Base-by-base conservation (phyloP, 2,888 invertebrate genomes). In the Pristionchus japonicus region DNA sequence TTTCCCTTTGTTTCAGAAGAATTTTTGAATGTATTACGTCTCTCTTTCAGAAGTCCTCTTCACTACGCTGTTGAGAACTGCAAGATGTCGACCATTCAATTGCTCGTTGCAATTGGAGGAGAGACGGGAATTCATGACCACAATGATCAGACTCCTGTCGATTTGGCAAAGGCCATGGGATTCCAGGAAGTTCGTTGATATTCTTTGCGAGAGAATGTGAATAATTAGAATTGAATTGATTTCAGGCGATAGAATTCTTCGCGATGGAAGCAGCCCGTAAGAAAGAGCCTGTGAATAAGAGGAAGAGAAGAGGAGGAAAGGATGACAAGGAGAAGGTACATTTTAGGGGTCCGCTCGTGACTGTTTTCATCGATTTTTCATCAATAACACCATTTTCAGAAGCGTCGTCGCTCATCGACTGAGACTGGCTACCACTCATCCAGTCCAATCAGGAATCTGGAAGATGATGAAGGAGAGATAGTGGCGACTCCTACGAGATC, bases 391-490 rank as follows among this genome's bases (percentile, higher is more conserved):
- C 27, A 52, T 27, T 17, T 57, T 0, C 31, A 83, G 83, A 83
- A 83, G 31, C 31, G 40, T n/a, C 49, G 57, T 3, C 83, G 83
- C 6, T 34, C 31, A 20, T 83, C 83, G 15, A 83, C 49, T n/a
- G 83, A 83, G 20, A 83, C 83, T 31, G 83, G 83, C 6, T 83
- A 83, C 37, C 15, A 80, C 43, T 80, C 80, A 47, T 20, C 20
- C 9, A 27, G n/a, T 43, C 80, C 40, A 7, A 9, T 74, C 37
- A 40, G 31, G 13, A 37, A 74, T 34, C n/a, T 80, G 9, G 80
- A 80, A n/a, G n/a, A n/a, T 47, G 80, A 80, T 15, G 80, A 80
- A 23, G 43, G 11, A 2, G 37, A 11, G 74, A 61, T 70, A 15
- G 11, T 37, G 13, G 70, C 34, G 20, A 37, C 70, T 37, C n/a